These are phyloP conservation scores for Drosophila chauvacae DNA, from an alignment of 1,140 invertebrate species.

Conservation along the genomic window DNA sequence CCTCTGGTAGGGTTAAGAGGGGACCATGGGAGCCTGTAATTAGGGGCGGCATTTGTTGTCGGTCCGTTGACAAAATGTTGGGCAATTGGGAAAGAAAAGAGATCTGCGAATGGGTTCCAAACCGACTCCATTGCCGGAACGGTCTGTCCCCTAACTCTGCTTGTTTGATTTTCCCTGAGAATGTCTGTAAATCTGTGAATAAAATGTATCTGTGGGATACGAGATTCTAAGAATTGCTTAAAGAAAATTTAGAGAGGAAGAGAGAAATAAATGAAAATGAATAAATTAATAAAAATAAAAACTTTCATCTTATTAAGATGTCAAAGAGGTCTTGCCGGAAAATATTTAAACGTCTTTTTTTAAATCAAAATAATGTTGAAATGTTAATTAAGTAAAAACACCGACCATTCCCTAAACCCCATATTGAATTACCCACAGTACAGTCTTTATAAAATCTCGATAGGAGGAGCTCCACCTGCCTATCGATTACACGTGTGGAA, in stretches of 20 bases:
- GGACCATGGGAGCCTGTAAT: conserved; percentile 51
- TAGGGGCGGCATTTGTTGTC: conserved; percentile 70
- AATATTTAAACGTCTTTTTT: not conserved
- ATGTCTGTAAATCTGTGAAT: not conserved
- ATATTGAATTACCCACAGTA: conserved; percentile 2
- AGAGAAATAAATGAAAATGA: no score
- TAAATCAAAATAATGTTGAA: not conserved
- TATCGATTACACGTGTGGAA: conserved; percentile 41
- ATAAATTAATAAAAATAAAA: not conserved
- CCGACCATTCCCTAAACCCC: not conserved
- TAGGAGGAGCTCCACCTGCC: conserved; percentile 20
- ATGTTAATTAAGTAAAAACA: not conserved
- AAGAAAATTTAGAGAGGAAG: no score
- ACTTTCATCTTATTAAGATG: no score
- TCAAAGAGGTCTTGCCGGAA: not conserved
- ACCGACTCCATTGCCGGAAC: conserved; percentile 17
- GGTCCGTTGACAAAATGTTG: conserved; percentile 73
- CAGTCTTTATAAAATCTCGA: not conserved
- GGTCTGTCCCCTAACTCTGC: not conserved
- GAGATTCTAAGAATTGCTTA: not conserved
- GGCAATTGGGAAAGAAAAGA: conserved; percentile 45
- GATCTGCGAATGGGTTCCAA: conserved; percentile 12
- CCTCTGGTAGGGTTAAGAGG: not conserved
- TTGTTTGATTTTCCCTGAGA: not conserved
- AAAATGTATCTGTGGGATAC: not conserved